These are phyloP conservation scores for Lethrus apterus DNA, from an alignment of 1,140 invertebrate genomes.

Conservation along the genomic window DNA sequence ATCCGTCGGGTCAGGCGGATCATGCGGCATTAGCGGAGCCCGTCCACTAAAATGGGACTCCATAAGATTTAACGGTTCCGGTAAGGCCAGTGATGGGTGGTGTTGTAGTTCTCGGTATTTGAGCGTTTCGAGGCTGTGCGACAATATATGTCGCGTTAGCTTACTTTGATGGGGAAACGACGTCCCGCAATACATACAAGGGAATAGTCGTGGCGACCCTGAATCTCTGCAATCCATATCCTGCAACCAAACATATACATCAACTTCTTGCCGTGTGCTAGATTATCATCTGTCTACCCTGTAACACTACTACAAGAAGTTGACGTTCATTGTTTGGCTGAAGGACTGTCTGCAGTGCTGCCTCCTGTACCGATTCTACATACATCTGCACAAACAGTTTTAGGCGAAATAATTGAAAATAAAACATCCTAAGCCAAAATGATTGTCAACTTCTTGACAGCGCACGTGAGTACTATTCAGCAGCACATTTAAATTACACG, in stretches of 20 bases:
- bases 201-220: slow-evolving; percentile 51
- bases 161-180: slow-evolving; percentile 83
- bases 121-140: slow-evolving; percentile 75
- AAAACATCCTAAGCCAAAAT: slow-evolving; percentile 72
- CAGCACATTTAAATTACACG: too few relatives aligned
- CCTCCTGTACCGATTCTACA: slow-evolving; percentile 9
- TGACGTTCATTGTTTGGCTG: slow-evolving; percentile 87
- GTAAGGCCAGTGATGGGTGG: slow-evolving; percentile 20
- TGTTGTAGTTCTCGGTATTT: slow-evolving; percentile 69
- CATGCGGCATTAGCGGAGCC: slow-evolving; percentile 45
- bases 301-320: slow-evolving; percentile 64
- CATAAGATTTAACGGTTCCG: slow-evolving; percentile 36
- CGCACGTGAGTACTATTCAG: slow-evolving; percentile 34
- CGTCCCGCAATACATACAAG: slow-evolving; percentile 81
- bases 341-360: slow-evolving; percentile 25
- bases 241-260: slow-evolving; percentile 90
- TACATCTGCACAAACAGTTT: slow-evolving; percentile 8
- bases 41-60: slow-evolving; percentile 32
- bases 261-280: slow-evolving; percentile 67
- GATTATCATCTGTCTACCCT: slow-evolving; percentile 20
- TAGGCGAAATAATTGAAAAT: slow-evolving; percentile 42
- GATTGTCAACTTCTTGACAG: slow-evolving; percentile 88
- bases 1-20: slow-evolving; percentile 46
- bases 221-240: slow-evolving; percentile 67
- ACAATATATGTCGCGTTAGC: slow-evolving; percentile 78